Base-by-base conservation (phyloP, 2,888 invertebrate genomes). In the Pyrrhopygopsis socrates region DNA sequence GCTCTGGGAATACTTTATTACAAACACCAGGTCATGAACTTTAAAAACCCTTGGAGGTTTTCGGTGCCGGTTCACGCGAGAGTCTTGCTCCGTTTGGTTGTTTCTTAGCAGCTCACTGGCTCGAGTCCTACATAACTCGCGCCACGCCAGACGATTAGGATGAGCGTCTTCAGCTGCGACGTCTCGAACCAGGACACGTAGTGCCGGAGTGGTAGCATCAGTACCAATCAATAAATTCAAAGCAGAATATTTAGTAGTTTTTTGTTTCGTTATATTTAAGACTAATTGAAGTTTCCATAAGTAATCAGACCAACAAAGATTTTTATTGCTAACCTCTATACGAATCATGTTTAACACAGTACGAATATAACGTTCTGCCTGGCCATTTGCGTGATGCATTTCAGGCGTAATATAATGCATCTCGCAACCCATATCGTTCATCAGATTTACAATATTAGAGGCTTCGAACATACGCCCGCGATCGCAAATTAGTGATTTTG, bases 341-440 rank as follows among this genome's bases (percentile, higher is more conserved):
- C 68, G 68, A 3, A 87, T 29, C 87, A 87, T 87, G 41, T 87
- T 87, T 2, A 87, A 65, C 13, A 81, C 38, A 1, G 84, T 84
- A 2, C 87, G 74, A 13, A 68, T 34, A 41, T 87, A 84, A 8
- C 84, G 76, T 50, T 87, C 81, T 1, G 81, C 81, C 38, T 86
- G 86, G 30, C 83, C 87, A 50, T 87, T 81, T 1, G 80, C 24
- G 60, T 85, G 77, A 60, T 85, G 85, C 92, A 93, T 92, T 54
- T 89, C 91, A 0, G 92, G 91, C 0, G 92, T 93, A 5, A 91
- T 91, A 20, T 74, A 74, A 38, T 93, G 93, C 0, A 86, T 27
- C 5, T 83, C 75, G 71, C 68, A 80, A 11, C 91, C 92, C 4
- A 84, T 0, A 5, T 84, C 85, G 9, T 11, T 29, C 0, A 81